A percentile compares a stretch with the other conserved stretches of the same genome.
These are phyloP conservation scores for Oryzias curvinotus DNA, from an alignment of 2,113 vertebrate genomes.

Conservation along the genomic window DNA sequence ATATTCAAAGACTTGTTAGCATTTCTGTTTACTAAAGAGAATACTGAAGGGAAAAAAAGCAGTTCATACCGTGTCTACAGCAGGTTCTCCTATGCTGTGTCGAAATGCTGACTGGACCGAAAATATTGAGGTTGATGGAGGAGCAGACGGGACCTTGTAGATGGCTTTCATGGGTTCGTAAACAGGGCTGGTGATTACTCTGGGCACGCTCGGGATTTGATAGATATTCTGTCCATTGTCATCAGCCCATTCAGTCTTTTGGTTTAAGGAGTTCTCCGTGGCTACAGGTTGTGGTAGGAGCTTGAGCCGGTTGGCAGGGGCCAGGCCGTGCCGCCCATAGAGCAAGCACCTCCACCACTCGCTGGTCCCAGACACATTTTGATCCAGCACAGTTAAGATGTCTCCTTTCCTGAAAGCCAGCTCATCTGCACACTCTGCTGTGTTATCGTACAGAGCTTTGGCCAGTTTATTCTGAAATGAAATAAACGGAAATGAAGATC, in stretches of 20 bases:
- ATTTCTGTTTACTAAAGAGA: conserved; percentile 6
- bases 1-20: background rate
- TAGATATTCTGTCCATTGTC: conserved; percentile 68
- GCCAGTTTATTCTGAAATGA: conserved; percentile 82
- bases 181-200: background rate
- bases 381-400: conserved; percentile 85
- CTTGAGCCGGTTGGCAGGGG: conserved; percentile 89
- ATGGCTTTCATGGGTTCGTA: conserved; percentile 85
- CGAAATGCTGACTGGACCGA: conserved; percentile 53
- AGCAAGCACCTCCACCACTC: conserved; percentile 94
- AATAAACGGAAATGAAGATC: conserved; percentile 3
- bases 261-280: background rate
- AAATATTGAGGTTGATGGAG: conserved; percentile 30
- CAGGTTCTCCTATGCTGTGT: conserved; percentile 67
- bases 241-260: background rate
- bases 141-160: conserved; percentile 65
- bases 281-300: conserved; percentile 59
- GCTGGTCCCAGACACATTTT: conserved; percentile 74
- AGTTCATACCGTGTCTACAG: conserved; percentile 30
- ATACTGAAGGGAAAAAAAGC: background rate
- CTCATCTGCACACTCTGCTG: conserved; percentile 87
- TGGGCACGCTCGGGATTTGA: conserved; percentile 70
- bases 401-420: conserved; percentile 89
- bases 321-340: conserved; percentile 85
- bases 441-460: conserved; percentile 92